These are phyloP conservation scores for Periophthalmodon schlosseri DNA, from an alignment of 2,113 vertebrate species.

Conservation along the genomic window DNA sequence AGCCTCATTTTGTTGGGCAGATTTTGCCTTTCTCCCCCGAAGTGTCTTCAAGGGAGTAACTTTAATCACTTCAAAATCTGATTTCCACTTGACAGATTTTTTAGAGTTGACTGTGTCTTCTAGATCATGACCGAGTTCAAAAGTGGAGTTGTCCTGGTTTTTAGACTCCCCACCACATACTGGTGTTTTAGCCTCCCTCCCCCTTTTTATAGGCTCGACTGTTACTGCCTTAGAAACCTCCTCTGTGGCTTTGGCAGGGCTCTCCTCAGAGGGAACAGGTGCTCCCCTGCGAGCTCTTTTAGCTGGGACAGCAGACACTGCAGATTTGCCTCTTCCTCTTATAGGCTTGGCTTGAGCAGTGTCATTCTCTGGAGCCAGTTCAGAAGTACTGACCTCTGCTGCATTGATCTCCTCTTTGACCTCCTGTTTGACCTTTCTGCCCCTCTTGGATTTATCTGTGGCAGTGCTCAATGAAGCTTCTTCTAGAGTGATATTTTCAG, in stretches of 20 bases:
- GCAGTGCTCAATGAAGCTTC: not conserved
- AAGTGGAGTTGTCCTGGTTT: not conserved
- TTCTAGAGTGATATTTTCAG: constrained; percentile 2
- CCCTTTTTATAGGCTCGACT: constrained; percentile 35
- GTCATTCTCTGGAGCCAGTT: not conserved
- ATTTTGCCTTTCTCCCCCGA: constrained; percentile 48
- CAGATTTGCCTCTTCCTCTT: constrained; percentile 28
- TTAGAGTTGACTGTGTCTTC: constrained; percentile 29
- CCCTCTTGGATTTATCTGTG: constrained; percentile 45
- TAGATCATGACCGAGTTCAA: constrained; percentile 7
- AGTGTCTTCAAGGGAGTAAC: constrained; percentile 30
- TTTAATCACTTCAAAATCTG: constrained; percentile 25
- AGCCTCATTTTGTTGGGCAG: not conserved
- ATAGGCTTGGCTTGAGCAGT: constrained; percentile 29
- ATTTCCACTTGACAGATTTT: constrained; percentile 54
- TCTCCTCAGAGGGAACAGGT: not conserved
- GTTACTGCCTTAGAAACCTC: constrained; percentile 5
- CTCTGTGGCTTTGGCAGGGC: constrained; percentile 6
- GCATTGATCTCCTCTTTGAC: constrained; percentile 3
- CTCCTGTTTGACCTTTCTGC: constrained; percentile 21
- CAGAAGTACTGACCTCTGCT: not conserved
- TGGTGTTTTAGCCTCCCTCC: constrained; percentile 30
- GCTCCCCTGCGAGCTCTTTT: constrained; percentile 52
- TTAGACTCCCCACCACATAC: not conserved
- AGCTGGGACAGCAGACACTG: constrained; percentile 21